These are phyloP conservation scores for Athene cunicularia DNA, from an alignment of 2,113 vertebrate genomes.

Conservation along the genomic window DNA sequence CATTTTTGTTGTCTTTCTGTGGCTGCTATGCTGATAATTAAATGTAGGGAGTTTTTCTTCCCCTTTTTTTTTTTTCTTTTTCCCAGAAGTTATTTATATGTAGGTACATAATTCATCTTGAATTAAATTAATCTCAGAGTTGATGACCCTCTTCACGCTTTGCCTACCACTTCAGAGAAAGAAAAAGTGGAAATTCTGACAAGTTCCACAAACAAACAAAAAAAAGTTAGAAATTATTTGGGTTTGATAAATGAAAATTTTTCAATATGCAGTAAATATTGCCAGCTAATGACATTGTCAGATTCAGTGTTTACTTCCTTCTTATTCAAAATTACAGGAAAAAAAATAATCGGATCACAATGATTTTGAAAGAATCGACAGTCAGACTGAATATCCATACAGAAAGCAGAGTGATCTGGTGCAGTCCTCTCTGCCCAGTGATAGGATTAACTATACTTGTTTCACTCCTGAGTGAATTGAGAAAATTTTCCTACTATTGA, in stretches of 20 bases:
- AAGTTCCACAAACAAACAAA: neutral
- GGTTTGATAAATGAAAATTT: neutral
- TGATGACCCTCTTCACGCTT: neutral
- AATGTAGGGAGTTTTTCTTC: neutral
- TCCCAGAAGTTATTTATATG: neutral
- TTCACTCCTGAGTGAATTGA: neutral
- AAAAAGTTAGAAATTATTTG: neutral
- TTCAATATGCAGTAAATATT: neutral
- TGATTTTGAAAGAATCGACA: neutral
- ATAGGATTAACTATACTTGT: neutral
- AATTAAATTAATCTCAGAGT: neutral
- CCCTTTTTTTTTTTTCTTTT: fast-evolving
- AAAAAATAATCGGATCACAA: neutral
- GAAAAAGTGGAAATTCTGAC: neutral
- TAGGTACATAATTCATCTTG: neutral
- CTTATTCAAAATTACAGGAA: neutral
- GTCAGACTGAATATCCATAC: neutral
- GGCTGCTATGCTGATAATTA: neutral
- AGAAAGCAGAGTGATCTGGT: neutral
- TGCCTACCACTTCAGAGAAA: neutral
- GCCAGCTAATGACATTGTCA: neutral
- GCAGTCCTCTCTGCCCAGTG: neutral
- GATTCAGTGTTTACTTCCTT: neutral
- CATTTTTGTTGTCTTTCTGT: neutral
- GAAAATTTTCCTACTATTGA: neutral